phyloP scores from a whole-genome alignment of 2,888 invertebrate genomes.

The Pycnomerus fuliginosus region DNA sequence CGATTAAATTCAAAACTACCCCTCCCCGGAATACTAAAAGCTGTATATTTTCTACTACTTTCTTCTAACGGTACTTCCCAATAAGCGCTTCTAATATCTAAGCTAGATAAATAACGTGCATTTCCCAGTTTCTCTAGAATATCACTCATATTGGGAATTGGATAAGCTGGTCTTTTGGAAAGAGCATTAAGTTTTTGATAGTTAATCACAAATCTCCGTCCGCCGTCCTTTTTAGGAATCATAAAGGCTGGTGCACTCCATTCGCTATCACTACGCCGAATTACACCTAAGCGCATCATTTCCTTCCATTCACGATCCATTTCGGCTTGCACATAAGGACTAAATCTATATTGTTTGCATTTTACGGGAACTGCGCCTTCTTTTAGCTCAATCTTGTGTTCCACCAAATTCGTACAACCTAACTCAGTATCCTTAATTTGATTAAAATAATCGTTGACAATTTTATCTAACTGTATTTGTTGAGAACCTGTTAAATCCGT shows the following conservation, averaged over 20 bases:
- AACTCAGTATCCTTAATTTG: conserved; percentile 1
- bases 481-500: neutral
- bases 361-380: too few species aligned
- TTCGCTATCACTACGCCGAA: conserved; percentile 2
- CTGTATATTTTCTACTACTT: conserved; percentile 9
- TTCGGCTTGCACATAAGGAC: neutral
- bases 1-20: conserved; percentile 8
- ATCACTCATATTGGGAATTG: conserved; percentile 7
- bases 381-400: conserved; percentile 8
- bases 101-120: conserved; percentile 2
- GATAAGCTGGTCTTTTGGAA: conserved; percentile 6
- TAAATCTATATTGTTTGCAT: too few species aligned
- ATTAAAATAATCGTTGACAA: conserved; percentile 5
- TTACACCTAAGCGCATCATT: conserved; percentile 15
- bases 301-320: conserved; percentile 12
- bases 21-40: conserved; percentile 10
- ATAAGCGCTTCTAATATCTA: conserved; percentile 2
- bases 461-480: neutral
- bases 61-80: conserved; percentile 4
- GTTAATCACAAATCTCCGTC: conserved; percentile 6
- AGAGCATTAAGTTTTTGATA: conserved; percentile 10
- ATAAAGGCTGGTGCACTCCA: conserved; percentile 12
- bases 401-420: conserved; percentile 12
- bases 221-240: conserved; percentile 9
- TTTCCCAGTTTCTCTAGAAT: conserved; percentile 8